Percentiles rank a stretch among this genome's conserved stretches.
These are phyloP conservation scores for Pseudorhiza aurosa DNA, from an alignment of 30 jellyfish, hydroid and myxozoan species.

Conservation along the genomic window DNA sequence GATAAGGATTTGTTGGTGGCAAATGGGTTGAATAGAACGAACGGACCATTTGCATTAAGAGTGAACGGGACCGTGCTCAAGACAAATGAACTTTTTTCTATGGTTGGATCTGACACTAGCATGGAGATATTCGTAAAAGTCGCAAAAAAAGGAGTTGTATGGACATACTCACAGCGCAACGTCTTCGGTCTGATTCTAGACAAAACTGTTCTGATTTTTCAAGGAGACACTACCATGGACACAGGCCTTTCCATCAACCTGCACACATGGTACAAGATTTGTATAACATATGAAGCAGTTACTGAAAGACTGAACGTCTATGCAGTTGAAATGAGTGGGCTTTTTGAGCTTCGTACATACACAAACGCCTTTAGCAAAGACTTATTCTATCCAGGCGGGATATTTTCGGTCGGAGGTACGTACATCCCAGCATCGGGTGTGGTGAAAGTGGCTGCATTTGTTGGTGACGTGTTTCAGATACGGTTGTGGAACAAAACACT, in stretches of 20 bases:
- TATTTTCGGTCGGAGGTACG: constrained; percentile 14
- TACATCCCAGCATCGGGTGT: constrained; percentile 21
- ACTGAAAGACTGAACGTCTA: constrained; percentile 8
- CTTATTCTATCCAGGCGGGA: constrained; percentile 59
- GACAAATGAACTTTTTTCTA: constrained; percentile 23
- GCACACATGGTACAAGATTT: constrained; percentile 35
- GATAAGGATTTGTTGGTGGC: background rate
- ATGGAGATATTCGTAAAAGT: constrained; percentile 27
- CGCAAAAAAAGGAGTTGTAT: constrained; percentile 31
- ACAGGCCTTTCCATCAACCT: constrained; percentile 26
- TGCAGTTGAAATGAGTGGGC: constrained; percentile 50
- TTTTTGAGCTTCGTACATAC: constrained; percentile 40
- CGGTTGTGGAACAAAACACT: constrained; percentile 44
- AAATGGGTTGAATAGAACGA: constrained; percentile 9
- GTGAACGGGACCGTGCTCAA: constrained; percentile 28
- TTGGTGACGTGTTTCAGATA: constrained; percentile 41
- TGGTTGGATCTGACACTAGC: constrained; percentile 4
- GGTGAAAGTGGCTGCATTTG: constrained; percentile 2
- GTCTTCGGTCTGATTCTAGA: constrained; percentile 27
- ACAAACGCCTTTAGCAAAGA: constrained; percentile 6
- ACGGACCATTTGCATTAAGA: constrained; percentile 22
- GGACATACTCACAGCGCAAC: constrained; percentile 26
- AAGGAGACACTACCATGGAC: constrained; percentile 18
- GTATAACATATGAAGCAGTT: constrained; percentile 26
- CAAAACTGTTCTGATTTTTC: constrained; percentile 22